Conservation (phyloP, 2,797 vertebrate genomes). For the Enteromius afrohamiltoni region DNA sequence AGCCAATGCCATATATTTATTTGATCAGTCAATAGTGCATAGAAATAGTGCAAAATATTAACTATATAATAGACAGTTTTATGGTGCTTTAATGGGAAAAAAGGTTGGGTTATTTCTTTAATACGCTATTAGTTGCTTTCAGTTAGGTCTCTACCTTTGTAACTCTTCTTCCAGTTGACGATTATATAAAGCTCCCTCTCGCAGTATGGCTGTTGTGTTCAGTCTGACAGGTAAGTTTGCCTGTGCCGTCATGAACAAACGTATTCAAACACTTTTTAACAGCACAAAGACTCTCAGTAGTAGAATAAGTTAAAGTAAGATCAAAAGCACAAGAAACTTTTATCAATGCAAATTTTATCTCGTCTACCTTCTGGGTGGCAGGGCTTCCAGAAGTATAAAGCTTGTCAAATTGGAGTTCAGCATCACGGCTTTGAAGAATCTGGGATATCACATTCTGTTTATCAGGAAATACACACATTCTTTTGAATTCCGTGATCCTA, state of each 20-base stretch:
- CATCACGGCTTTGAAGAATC: conserved; percentile 71
- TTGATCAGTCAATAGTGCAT: no score
- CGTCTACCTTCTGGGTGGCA: conserved; percentile 65
- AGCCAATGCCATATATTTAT: background rate
- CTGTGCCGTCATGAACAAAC: conserved; percentile 66
- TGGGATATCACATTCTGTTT: conserved; percentile 71
- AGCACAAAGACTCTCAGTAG: background rate
- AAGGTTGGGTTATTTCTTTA: background rate
- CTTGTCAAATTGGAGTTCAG: conserved; percentile 70
- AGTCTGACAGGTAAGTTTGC: conserved; percentile 81
- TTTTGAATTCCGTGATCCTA: background rate
- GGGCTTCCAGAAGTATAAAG: conserved; percentile 63
- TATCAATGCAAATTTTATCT: background rate
- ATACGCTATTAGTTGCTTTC: background rate
- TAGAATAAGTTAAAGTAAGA: background rate
- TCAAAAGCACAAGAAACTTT: background rate
- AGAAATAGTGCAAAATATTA: background rate
- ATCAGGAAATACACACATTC: conserved; percentile 34
- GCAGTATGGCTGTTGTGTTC: conserved; percentile 87
- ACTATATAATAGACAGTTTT: background rate
- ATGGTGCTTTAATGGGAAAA: background rate
- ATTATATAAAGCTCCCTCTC: conserved; percentile 85
- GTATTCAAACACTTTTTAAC: background rate
- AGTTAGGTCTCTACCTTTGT: conserved; percentile 75
- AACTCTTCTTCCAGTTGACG: conserved; percentile 84